Evolutionary conservation across 2,797 vertebrate genomes (phyloP), one percentile per base, ranked within the genome.

Genomic region (Hypotaenidia philippensis): DNA sequence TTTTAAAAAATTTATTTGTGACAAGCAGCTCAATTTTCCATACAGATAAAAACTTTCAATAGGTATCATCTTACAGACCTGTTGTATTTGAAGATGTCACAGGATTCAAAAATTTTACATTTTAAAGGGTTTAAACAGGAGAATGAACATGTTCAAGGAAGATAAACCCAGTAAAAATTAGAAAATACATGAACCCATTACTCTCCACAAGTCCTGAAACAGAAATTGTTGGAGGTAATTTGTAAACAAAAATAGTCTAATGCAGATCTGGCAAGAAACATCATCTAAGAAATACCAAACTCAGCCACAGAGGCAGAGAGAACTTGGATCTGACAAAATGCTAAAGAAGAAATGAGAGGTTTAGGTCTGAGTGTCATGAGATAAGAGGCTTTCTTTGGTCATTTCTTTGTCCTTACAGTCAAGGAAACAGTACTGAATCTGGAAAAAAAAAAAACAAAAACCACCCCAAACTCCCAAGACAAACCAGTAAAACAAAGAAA

Each of bases 401-500:
- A 66, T 45, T 85, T 79, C 0, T 55, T 83, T 75, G 13, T 40
- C 26, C 5, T 74, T 52, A 29, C 6, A 68, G 10, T 68, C 2
- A 49, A 81, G 31, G 8, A 92, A 89, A 92, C 6, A 31, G 2
- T 47, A 32, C 29, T 53, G 57, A 68, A 59, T 63, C 9, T 47
- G 13, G 4, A 66, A 26, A 65, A 29, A n/a, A 36, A 66, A 26
- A 7, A 49, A 47, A 23, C 20, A 5, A 6, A 12, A 40, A 40
- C 38, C 38, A 34, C 32, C 41, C 1, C 31, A 75, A 52, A 2
- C 1, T 1, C 2, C 22, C 4, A 2, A 57, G 78, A 63, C 10
- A 63, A 59, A 55, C 6, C 14, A 31, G 1, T 4, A 72, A 18
- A 53, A 53, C 1, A 7, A 53, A 18, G 5, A 66, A 19, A 65